Evolutionary conservation across 1,140 invertebrate species (phyloP), one percentile per base, ranked within the genome.

Genomic region (Bicyclus anynana): DNA sequence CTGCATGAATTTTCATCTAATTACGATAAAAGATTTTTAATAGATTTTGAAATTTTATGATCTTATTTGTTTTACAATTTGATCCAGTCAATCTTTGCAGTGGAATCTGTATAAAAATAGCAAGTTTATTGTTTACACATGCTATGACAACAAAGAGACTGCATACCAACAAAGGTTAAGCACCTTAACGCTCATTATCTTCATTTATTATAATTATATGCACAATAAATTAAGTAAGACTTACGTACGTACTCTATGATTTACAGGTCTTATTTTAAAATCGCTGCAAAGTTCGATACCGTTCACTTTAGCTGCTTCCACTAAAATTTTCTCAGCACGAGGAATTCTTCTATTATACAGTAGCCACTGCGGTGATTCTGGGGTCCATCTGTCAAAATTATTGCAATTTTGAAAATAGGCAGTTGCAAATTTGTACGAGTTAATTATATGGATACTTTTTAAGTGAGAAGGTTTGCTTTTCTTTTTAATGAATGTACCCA

Each of bases 351-450:
- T 93, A n/a, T 93, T 92, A 12, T 92, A 92, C 0, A 95, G 74
- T 7, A 96, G 86, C 95, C 95, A 97, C 40, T 95, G 90, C 0
- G 95, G 95, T 5, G 94, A 95, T 85, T 97, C 95, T 12, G 95
- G 93, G 60, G 94, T 85, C 33, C 94, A 81, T 90, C 93, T 95
- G 54, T 12, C 2, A 17, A 17, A 17, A 17, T 14, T 14, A 16
- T 16, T 6, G 5, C 2, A 16, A 40, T 14, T 4, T 16, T 2
- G 2, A 38, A 4, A 38, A 2, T 35, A 2, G 3, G 33, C 2
- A 2, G 33, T 2, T 20, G 12, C 6, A 21, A 21, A 23, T 23
- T 23, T 2, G 7, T 23, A 23, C 23, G 7, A 23, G 7, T 4
- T 23, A 23, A 4, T 23, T 4, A 7, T n/a, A n/a, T n/a, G n/a